Conservation (phyloP, 2,113 vertebrate species). For the Phaethon lepturus region DNA sequence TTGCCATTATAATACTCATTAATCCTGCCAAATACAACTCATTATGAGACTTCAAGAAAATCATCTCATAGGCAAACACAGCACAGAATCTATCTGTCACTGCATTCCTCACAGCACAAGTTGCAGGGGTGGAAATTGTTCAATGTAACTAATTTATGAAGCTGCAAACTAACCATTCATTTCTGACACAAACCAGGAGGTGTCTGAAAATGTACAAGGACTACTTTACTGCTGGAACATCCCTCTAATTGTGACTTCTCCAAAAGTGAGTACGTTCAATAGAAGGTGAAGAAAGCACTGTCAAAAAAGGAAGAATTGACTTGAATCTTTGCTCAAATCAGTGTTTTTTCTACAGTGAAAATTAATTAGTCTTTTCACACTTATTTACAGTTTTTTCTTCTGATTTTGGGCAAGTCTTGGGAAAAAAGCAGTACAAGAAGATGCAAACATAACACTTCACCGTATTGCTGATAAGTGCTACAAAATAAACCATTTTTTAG, state of each 20-base stretch:
- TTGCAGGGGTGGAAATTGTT: constrained; percentile 75
- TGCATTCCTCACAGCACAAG: constrained; percentile 76
- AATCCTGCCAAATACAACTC: constrained; percentile 99
- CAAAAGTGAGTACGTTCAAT: not conserved
- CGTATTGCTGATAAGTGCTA: not conserved
- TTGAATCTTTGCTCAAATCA: not conserved
- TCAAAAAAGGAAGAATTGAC: not conserved
- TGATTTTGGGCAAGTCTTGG: not conserved
- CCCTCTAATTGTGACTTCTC: not conserved
- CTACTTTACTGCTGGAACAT: constrained; percentile 10
- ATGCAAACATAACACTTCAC: not conserved
- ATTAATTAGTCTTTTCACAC: not conserved
- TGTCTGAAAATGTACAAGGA: constrained; percentile 36
- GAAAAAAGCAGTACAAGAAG: not conserved
- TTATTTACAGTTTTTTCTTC: not conserved
- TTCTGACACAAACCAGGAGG: constrained; percentile 61
- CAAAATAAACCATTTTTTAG: not conserved
- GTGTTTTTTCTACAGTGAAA: not conserved
- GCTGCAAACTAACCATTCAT: constrained; percentile 68
- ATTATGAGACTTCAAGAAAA: constrained; percentile 95
- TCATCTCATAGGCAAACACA: constrained; percentile 97
- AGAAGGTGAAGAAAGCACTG: not conserved
- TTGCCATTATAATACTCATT: constrained; percentile 96
- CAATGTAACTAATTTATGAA: constrained; percentile 75
- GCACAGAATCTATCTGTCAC: constrained; percentile 91